Evolutionary conservation across 2,797 vertebrate genomes (phyloP).

Genomic region (Bucorvus abyssinicus): DNA sequence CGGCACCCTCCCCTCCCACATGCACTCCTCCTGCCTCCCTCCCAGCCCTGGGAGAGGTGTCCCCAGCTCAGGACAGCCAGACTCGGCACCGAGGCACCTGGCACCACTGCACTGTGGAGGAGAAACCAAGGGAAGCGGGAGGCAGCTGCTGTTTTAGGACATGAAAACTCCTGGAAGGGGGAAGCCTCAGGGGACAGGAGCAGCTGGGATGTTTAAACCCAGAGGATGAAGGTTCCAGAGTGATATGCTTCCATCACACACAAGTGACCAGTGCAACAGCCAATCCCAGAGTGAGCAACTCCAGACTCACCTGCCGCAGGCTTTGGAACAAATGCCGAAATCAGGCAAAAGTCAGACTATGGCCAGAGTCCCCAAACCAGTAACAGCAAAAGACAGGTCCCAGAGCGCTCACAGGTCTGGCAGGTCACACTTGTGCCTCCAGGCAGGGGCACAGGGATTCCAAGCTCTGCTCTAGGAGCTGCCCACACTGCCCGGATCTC

Average conservation of each 20-base stretch:
- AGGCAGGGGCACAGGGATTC: accelerated
- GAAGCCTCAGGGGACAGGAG: not conserved
- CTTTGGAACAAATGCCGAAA: not conserved
- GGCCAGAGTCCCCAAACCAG: not conserved
- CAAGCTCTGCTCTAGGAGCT: not conserved
- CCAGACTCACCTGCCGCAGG: not conserved
- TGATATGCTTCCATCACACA: not conserved
- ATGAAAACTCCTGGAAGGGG: not conserved
- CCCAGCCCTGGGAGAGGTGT: not conserved
- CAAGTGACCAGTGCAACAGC: accelerated
- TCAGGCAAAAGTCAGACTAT: not conserved
- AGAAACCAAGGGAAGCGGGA: not conserved
- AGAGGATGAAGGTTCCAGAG: accelerated
- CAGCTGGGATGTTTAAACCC: not conserved
- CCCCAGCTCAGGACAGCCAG: not conserved
- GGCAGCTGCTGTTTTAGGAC: not conserved
- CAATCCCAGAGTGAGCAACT: not conserved
- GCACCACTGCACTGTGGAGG: accelerated
- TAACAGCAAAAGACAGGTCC: not conserved
- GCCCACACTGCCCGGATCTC: not conserved
- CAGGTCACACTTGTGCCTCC: accelerated
- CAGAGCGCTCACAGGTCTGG: not conserved
- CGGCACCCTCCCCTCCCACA: not conserved
- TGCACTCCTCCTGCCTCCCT: not conserved
- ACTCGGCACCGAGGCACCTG: accelerated